Base-by-base conservation (phyloP, 2,888 invertebrate genomes). In the Microctonus brassicae region DNA sequence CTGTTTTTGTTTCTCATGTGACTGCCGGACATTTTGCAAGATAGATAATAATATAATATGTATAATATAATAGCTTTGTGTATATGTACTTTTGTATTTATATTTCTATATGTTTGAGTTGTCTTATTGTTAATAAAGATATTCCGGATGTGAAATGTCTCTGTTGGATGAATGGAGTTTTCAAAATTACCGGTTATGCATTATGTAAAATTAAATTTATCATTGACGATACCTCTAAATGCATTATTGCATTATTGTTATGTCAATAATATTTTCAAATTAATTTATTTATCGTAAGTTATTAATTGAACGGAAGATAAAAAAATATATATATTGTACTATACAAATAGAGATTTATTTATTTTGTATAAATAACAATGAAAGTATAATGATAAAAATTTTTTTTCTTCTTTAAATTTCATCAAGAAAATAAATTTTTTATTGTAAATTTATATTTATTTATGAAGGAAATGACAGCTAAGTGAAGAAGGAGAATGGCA, bases 11-110 rank as follows among this genome's bases (percentile, higher is more conserved):
- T 83, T 80, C 82, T 82, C 80, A 73, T 78, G 78, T 76, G 72
- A 63, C 83, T 82, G 82, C 83, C 85, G 86, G 87, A 87, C 85
- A 84, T 82, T 82, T 83, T 82, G 79, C 75, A 33, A 70, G 78
- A 81, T 78, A 84, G 84, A 86, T 85, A 86, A 85, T 86, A 83
- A 74, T 74, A 76, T 76, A 68, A 76, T 76, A 69, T 52, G 53
- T 52, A 17, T 17, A 17, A 17, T 47, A 47, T n/a, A n/a, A 17
- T 47, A 7, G n/a, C 2, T 17, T 9, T 4, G 5, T 47, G 20
- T 20, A n/a, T 47, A 17, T 4, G 17, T 4, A 6, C 17, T 17
- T 47, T 47, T 3, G 47, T 17, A n/a, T 61, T 53, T 24, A 26
- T 22, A n/a, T 63, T 47, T 63, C 53, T 5, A 10, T 53, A 53